Evolutionary conservation across 2,113 vertebrate species (phyloP).

Genomic region (Rhineura floridana): DNA sequence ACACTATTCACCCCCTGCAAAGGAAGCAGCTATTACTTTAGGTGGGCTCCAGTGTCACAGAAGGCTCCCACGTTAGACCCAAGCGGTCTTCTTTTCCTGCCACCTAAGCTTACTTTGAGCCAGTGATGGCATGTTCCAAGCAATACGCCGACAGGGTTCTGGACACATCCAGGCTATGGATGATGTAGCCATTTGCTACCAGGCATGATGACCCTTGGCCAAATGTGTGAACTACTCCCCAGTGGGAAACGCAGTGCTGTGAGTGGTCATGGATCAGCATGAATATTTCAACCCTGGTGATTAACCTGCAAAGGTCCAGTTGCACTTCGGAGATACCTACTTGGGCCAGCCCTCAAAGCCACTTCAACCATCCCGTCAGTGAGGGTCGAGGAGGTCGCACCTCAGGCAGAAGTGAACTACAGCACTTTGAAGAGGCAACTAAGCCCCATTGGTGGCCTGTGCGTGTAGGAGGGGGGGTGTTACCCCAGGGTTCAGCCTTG

Average conservation of each 20-base stretch:
- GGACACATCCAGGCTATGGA: too few species aligned
- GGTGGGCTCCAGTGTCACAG: not conserved
- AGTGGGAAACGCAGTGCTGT: too few species aligned
- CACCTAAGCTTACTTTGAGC: too few species aligned
- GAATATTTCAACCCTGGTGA: not conserved
- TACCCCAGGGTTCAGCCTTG: not conserved
- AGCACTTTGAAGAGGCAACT: not conserved
- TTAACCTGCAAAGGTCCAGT: not conserved
- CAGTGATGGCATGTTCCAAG: too few species aligned
- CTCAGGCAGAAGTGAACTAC: not conserved
- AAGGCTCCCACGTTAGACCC: not conserved
- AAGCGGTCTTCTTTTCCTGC: not conserved
- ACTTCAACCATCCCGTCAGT: not conserved
- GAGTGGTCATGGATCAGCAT: not conserved
- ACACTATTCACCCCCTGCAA: too few species aligned
- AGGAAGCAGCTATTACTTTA: not conserved
- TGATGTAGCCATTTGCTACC: not conserved
- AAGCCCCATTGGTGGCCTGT: too few species aligned
- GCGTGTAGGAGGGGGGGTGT: too few species aligned
- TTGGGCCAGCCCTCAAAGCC: not conserved
- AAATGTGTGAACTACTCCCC: too few species aligned
- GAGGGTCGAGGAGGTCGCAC: too few species aligned
- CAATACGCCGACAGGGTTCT: too few species aligned
- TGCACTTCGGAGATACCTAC: not conserved
- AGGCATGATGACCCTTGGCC: not conserved